Evolutionary conservation across 2,888 invertebrate genomes (phyloP).

Genomic region (Macrophya alboannulata): DNA sequence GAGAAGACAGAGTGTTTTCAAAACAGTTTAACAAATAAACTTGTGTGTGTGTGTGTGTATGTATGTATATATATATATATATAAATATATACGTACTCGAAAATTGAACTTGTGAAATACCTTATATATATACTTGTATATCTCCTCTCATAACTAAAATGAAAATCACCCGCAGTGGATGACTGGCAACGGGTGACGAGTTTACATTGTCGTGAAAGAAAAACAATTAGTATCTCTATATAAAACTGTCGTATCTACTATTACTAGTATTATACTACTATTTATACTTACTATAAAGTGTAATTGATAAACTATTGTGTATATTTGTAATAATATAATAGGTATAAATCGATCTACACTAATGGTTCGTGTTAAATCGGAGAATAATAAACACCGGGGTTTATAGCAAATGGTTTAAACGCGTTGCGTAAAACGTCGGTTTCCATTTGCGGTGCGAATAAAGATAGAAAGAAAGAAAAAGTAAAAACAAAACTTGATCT

Average conservation of each 20-base stretch:
- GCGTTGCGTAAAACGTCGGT: background rate
- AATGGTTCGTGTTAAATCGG: constrained; percentile 2
- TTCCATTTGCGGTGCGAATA: background rate
- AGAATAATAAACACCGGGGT: background rate
- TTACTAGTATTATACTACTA: background rate
- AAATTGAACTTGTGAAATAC: background rate
- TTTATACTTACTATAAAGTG: background rate
- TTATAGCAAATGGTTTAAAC: background rate
- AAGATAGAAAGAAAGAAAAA: no score
- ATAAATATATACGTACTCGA: no score
- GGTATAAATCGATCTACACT: background rate
- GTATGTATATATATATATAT: no score
- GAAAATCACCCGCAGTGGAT: background rate
- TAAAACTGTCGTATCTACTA: background rate
- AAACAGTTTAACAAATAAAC: constrained; percentile 6
- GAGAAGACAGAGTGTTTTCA: background rate
- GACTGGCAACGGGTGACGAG: no score
- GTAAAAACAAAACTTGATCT: background rate
- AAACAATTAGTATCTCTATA: background rate
- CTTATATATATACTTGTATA: no score
- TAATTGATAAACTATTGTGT: background rate
- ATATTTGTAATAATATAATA: background rate
- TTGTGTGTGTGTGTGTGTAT: background rate
- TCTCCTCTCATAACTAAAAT: background rate
- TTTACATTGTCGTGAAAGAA: background rate